Conservation (phyloP, 1,140 invertebrate genomes). For the Euura saliciscinereae region DNA sequence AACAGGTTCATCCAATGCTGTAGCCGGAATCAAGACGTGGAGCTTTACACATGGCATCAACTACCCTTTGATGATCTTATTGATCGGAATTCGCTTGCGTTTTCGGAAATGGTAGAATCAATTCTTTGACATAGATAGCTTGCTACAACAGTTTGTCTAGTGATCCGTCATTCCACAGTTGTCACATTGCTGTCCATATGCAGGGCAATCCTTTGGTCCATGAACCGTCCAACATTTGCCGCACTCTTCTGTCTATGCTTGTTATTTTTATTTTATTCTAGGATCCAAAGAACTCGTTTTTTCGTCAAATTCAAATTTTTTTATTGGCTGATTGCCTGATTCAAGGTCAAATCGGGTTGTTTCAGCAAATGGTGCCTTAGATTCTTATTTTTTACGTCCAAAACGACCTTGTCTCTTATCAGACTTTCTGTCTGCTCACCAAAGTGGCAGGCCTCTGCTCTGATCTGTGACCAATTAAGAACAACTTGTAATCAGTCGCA, state of each 20-base stretch:
- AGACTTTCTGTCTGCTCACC: constrained; percentile 26
- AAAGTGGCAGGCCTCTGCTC: constrained; percentile 35
- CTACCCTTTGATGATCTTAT: too few species aligned
- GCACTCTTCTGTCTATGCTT: constrained; percentile 15
- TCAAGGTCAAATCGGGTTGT: constrained; percentile 26
- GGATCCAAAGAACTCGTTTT: constrained; percentile 16
- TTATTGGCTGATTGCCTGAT: constrained; percentile 19
- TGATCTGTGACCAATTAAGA: constrained; percentile 20
- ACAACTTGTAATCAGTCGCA: background rate
- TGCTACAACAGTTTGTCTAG: constrained; percentile 8
- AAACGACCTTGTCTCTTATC: constrained; percentile 33
- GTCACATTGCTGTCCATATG: constrained; percentile 13
- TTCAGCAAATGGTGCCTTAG: constrained; percentile 27
- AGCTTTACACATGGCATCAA: too few species aligned
- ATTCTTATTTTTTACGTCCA: constrained; percentile 25
- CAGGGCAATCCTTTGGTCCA: constrained; percentile 24
- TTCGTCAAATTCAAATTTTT: constrained; percentile 11
- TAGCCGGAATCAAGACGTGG: too few species aligned
- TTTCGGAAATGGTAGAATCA: too few species aligned
- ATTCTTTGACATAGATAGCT: background rate
- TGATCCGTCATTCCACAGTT: constrained; percentile 22
- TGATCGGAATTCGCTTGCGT: too few species aligned
- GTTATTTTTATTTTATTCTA: constrained; percentile 9
- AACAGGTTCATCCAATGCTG: too few species aligned
- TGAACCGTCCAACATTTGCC: constrained; percentile 25